Percentiles rank a stretch among this genome's conserved stretches.
These are phyloP conservation scores for Drosophila percnosoma DNA, from an alignment of 2,888 invertebrate genomes.

Conservation along the genomic window DNA sequence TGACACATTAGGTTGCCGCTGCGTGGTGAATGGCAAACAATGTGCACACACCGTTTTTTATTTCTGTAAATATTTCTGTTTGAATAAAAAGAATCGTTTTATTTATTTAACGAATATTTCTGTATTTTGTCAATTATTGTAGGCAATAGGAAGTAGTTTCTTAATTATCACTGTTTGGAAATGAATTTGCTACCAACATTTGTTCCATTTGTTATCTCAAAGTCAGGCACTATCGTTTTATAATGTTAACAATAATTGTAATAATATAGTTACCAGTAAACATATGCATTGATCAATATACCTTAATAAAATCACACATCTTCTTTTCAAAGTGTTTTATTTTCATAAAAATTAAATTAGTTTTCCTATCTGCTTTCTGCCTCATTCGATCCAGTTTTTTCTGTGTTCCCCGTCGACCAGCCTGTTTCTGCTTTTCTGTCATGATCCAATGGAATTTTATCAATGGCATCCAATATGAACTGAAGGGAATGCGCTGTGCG, in stretches of 20 bases:
- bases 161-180: not conserved
- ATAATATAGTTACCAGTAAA: not conserved
- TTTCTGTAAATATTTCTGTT: not conserved
- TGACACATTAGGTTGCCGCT: not conserved
- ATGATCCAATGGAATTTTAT: slow-evolving; percentile 81
- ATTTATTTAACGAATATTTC: not conserved
- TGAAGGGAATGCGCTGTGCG: slow-evolving; percentile 81
- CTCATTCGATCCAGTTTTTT: slow-evolving; percentile 14
- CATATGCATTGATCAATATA: not conserved
- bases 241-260: not conserved
- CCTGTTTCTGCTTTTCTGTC: slow-evolving; percentile 47
- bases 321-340: slow-evolving; percentile 48
- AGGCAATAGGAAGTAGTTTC: not conserved
- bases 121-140: not conserved
- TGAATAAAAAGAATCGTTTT: not conserved
- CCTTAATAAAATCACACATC: not conserved
- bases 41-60: not conserved
- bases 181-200: not conserved
- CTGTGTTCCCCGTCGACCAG: slow-evolving; percentile 48
- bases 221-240: not conserved
- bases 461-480: slow-evolving; percentile 84
- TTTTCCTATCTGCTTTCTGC: slow-evolving; percentile 37
- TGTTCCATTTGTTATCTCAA: not conserved
- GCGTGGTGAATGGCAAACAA: slow-evolving; percentile 29
- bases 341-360: slow-evolving; percentile 37